phyloP scores from a whole-genome alignment of 2,797 vertebrate species.

The Enteromius anoplus region DNA sequence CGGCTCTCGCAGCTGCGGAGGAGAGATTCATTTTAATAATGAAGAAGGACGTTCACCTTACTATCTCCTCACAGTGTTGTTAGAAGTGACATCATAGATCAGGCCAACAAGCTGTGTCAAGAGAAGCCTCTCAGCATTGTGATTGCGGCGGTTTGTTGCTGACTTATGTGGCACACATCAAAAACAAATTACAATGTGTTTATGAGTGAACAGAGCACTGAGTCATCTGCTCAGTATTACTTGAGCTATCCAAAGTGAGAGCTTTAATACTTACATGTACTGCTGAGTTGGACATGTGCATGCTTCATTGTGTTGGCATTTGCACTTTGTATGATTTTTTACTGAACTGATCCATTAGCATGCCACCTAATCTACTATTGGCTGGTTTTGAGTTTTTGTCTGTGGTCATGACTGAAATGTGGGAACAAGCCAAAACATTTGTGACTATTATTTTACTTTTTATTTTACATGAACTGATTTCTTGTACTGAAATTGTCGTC shows the following conservation, averaged over 20 bases:
- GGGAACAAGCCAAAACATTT: not conserved
- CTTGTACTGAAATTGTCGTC: not conserved
- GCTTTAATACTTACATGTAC: not conserved
- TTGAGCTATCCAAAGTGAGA: conserved; percentile 13
- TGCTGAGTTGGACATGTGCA: conserved; percentile 27
- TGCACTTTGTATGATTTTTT: conserved; percentile 20
- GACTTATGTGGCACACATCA: conserved; percentile 43
- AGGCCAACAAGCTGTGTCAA: conserved; percentile 29
- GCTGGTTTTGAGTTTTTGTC: not conserved
- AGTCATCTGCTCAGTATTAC: conserved; percentile 12
- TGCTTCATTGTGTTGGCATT: conserved; percentile 17
- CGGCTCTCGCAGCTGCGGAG: not conserved
- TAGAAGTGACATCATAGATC: conserved; percentile 50
- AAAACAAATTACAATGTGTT: conserved; percentile 34
- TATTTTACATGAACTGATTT: not conserved
- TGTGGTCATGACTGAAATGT: not conserved
- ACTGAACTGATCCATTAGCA: not conserved
- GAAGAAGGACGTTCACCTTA: conserved; percentile 39
- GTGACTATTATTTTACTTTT: not conserved
- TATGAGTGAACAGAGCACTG: conserved; percentile 22
- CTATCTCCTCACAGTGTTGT: conserved; percentile 31
- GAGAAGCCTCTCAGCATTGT: conserved; percentile 26
- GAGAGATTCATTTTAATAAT: conserved; percentile 56
- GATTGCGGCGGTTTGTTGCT: conserved; percentile 19
- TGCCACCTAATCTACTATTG: not conserved